These are phyloP conservation scores for Apostichopus parvimensis DNA, from an alignment of 35 echinoderm and acorn worm species.

Conservation along the genomic window DNA sequence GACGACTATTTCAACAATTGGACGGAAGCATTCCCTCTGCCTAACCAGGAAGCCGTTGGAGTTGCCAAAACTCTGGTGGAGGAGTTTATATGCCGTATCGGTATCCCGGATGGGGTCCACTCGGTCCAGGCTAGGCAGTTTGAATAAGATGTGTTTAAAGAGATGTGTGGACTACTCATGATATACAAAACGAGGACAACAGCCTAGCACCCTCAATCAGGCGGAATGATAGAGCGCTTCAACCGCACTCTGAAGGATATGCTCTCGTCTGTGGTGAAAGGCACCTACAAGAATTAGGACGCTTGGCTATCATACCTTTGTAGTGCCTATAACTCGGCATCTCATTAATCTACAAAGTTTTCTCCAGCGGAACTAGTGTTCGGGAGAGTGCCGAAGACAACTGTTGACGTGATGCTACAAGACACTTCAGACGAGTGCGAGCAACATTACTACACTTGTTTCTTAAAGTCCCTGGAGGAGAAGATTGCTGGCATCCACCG, in stretches of 20 bases:
- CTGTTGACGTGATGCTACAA: conserved; percentile 21
- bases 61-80: conserved; percentile 46
- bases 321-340: conserved; percentile 53
- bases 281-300: conserved; percentile 36
- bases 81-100: conserved; percentile 46
- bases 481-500: not conserved
- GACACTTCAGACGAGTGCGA: not conserved
- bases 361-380: conserved; percentile 27
- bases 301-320: conserved; percentile 42
- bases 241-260: too few species aligned
- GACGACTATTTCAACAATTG: conserved; percentile 55
- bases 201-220: not conserved
- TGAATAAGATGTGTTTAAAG: not conserved
- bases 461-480: not conserved
- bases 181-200: not conserved
- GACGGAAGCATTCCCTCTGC: conserved; percentile 53
- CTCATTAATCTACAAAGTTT: conserved; percentile 48
- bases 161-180: too few species aligned
- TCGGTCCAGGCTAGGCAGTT: not conserved
- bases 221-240: not conserved
- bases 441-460: not conserved
- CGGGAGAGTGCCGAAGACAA: not conserved
- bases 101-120: not conserved
- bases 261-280: not conserved
- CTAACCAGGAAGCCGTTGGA: conserved; percentile 54